Conservation (phyloP, 2,113 vertebrate genomes). For the Procavia capensis region DNA sequence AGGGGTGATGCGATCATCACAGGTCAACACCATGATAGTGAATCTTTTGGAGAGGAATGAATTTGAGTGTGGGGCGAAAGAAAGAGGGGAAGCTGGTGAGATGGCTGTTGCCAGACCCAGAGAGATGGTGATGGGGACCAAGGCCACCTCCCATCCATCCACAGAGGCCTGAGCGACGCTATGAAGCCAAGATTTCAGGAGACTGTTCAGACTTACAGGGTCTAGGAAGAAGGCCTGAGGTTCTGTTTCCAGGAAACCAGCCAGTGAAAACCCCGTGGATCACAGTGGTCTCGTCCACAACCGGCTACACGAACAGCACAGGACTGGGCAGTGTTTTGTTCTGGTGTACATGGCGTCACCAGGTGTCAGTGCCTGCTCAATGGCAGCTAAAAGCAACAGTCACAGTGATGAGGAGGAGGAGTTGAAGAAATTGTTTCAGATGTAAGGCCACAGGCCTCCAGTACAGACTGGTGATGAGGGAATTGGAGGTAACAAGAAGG, state of each 20-base stretch:
- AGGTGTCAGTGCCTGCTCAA: not conserved
- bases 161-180: too few relatives aligned
- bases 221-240: not conserved
- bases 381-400: not conserved
- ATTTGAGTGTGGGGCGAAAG: constrained; percentile 6
- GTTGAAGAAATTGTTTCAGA: not conserved
- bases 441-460: not conserved
- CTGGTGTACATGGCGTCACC: not conserved
- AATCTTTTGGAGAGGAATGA: not conserved
- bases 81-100: not conserved
- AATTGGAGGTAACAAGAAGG: not conserved
- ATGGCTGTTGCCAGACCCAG: not conserved
- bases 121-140: not conserved
- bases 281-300: not conserved
- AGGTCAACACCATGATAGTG: not conserved
- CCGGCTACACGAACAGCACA: too few relatives aligned
- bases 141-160: too few relatives aligned
- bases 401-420: not conserved
- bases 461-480: not conserved
- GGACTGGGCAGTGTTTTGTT: not conserved
- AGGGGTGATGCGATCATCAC: not conserved
- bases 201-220: not conserved
- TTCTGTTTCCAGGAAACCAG: not conserved
- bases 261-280: not conserved
- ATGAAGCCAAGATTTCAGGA: not conserved